These are phyloP conservation scores for Euleptes europaea DNA, from an alignment of 2,113 vertebrate species.

Conservation along the genomic window DNA sequence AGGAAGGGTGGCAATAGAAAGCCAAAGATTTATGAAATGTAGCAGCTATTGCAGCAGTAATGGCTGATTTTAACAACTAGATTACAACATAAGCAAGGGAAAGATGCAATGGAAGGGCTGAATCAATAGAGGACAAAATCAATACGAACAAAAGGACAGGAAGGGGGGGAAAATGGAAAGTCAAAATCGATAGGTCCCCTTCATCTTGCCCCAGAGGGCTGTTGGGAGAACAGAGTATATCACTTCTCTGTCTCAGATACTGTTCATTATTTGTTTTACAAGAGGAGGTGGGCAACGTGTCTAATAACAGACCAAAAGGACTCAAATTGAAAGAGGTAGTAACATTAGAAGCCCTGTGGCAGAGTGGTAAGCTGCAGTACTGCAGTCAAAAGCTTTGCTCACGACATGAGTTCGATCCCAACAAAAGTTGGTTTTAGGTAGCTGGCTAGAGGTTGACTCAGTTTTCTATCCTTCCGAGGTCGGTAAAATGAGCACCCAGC, in stretches of 20 bases:
- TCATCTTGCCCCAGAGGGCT: not conserved
- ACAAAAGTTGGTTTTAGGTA: no score
- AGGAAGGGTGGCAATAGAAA: not conserved
- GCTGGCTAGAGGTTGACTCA: no score
- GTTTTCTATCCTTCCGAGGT: no score
- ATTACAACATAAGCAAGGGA: not conserved
- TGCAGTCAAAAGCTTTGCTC: no score
- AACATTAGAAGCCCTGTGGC: no score
- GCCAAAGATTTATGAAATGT: not conserved
- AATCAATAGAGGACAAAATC: not conserved
- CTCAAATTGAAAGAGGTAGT: not conserved
- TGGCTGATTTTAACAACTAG: not conserved
- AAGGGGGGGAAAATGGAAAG: not conserved
- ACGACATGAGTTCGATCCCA: no score
- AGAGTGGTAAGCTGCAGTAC: no score
- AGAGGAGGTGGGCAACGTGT: not conserved
- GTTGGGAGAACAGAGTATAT: not conserved
- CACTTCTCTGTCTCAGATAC: not conserved
- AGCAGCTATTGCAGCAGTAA: not conserved
- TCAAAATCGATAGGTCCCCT: not conserved
- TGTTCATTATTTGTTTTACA: not conserved
- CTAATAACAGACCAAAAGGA: not conserved
- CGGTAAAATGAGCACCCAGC: no score
- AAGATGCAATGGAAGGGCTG: not conserved
- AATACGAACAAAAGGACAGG: not conserved